Conservation (phyloP, 2,797 vertebrate species). For the Danio tinwini region DNA sequence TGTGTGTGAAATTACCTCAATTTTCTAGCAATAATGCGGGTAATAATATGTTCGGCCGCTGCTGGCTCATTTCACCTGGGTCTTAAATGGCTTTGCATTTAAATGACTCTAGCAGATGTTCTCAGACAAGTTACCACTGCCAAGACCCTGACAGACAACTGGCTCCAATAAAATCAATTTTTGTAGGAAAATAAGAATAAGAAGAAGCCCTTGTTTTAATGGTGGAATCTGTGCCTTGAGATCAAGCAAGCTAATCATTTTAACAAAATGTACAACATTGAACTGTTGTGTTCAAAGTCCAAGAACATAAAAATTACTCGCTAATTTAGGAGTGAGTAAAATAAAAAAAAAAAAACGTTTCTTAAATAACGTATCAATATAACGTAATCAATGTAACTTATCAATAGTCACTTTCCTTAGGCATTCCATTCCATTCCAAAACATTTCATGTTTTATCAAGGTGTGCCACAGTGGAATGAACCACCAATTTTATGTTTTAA, state of each 20-base stretch:
- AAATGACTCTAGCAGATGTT: conserved; percentile 63
- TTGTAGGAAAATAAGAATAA: not conserved
- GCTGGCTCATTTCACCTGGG: conserved; percentile 60
- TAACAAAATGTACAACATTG: not conserved
- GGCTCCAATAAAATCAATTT: conserved; percentile 21
- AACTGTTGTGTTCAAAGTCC: not conserved
- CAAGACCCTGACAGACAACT: conserved; percentile 30
- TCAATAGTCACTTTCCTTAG: no score
- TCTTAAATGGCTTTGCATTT: conserved; percentile 52
- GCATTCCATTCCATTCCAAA: no score
- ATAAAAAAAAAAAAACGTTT: no score
- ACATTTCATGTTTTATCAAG: no score
- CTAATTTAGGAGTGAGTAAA: no score
- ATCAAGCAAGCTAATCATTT: not conserved
- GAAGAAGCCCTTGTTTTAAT: not conserved
- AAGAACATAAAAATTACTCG: not conserved
- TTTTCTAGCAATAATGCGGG: conserved; percentile 60
- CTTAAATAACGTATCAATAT: no score
- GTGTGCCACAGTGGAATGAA: no score
- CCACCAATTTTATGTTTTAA: no score
- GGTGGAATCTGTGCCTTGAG: not conserved
- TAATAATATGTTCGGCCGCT: conserved; percentile 60
- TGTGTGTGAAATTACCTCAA: conserved; percentile 61
- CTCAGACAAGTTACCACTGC: conserved; percentile 36
- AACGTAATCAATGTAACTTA: no score